Base-by-base conservation (phyloP, 1,140 invertebrate genomes). In the Aphaenogaster rudis region DNA sequence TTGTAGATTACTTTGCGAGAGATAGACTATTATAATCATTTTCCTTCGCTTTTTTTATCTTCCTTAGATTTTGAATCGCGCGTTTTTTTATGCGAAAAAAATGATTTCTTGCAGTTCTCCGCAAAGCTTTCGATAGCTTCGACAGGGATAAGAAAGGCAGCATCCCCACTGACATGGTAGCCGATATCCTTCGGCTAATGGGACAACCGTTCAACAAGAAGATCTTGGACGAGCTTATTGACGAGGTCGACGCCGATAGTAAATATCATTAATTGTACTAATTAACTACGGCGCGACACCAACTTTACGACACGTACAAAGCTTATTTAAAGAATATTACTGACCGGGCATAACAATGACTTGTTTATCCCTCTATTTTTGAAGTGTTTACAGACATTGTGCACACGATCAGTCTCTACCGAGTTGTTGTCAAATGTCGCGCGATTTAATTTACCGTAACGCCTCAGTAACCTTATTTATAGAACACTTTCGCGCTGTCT, bases 171-270 rank as follows among this genome's bases (percentile, higher is more conserved):
- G 98, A 99, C 94, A 98, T 99, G 97, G 98, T 99, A 39, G 98
- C 98, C 57, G 98, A 99, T 94, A 99, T 99, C 93, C 96, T 99
- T 59, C 96, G 98, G 92, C 97, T 99, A 94, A 99, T 99, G 98
- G 99, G 98, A 89, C 99, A 99, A 95, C 98, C 98, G 36, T 99
- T 99, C 96, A 99, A 99, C 95, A 99, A 99, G 95, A 98, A 98
- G 92, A 99, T 99, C 94, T 96, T 99, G 61, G 98, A 99, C 94
- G 98, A 99, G 94, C 97, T 99, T 86, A 99, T 99, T 93, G 98
- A 98, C 92, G 98, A 99, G 96, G 98, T 99, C 69, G 99, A 99
- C 94, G 98, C 98, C 86, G 99, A 99, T 95, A 98, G 98, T 99
- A 96, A 97, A 97, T 97, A 74, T 48, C 63, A 50, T 36, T 17